Base-by-base conservation (phyloP, 2,113 vertebrate genomes). In the Pseudonaja textilis region DNA sequence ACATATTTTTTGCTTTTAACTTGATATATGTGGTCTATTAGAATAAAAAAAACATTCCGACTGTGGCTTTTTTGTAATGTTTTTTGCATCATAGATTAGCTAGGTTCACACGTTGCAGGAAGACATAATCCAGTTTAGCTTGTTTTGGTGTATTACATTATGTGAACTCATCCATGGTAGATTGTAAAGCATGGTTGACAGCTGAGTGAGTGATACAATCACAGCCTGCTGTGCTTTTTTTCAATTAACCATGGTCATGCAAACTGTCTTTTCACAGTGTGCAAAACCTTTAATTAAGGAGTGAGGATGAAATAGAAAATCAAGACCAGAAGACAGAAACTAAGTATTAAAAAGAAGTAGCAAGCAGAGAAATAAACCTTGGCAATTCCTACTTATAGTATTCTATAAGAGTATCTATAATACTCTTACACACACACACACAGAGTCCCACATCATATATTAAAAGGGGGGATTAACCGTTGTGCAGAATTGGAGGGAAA, bases 401-500 rank as follows among this genome's bases (percentile, higher is more conserved):
- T 7, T 45, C 85, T 29, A 22, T 16, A 20, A 50, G 29, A 64
- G 54, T 47, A 87, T 45, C 85, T 29, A 39, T 18, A 20, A 18
- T 81, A 81, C 18, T 81, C 34, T 52, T 50, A 50, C 47, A 50
- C 47, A 50, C 47, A 50, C 8, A 47, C 45, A 47, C 1, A 47
- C 6, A 50, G 7, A 50, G 34, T 81, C 23, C 16, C 52, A 89
- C 12, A 87, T 64, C 56, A 87, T 55, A 91, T 61, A 47, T 20
- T 39, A 92, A 42, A 42, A 56, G 61, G 39, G 20, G 7, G 14
- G n/a, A n/a, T 56, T 85, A 42, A 42, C 85, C 9, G 89, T 61
- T 92, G 9, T 47, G 93, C 56, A 93, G 1, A 39, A 47, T 91
- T 11, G 3, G 14, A 94, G 95, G 92, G 39, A 89, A 95, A 96